Evolutionary conservation across 2,113 vertebrate genomes (phyloP), one percentile per base, ranked within the genome.

Genomic region (Lycaon pictus): DNA sequence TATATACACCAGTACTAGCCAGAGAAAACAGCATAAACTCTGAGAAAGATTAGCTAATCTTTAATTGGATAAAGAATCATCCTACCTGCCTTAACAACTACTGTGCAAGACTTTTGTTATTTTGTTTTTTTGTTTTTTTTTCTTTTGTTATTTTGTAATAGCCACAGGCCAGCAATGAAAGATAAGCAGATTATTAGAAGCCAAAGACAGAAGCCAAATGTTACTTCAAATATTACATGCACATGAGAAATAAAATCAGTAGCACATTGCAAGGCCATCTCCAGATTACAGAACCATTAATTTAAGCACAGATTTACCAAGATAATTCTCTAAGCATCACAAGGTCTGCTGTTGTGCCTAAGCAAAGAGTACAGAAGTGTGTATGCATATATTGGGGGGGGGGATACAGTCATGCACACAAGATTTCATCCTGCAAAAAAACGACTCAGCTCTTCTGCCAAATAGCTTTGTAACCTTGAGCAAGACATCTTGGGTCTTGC

Each of bases 131-230:
- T 76, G 56, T 53, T 55, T n/a, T n/a, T n/a, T n/a, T n/a, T n/a
- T 71, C 48, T 53, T 62, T 51, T 76, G 56, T 53, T 55, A 53
- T 8, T 53, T 60, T n/a, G 51, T 51, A 63, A 48, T 2, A 37
- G 56, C 1, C 37, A n/a, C 22, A 53, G 35, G 23, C 11, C 2
- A 13, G 25, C 37, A 81, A 63, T 58, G 37, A 88, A 86, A 91
- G 60, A 48, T 11, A 65, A 7, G 20, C 37, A 80, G 43, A 65
- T 60, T 19, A 85, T 1, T 4, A 43, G 5, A 43, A 69, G 65
- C 32, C 65, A 69, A 69, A 69, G 48, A 43, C 35, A 94, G 72
- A 88, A 80, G 32, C 29, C 56, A 72, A 88, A 74, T 22, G 12
- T 9, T 62, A 29, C 43, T 67, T 95, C 55, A 35, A 32, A 85